A percentile compares a stretch with the other conserved stretches of the same genome.
phyloP scores from a whole-genome alignment of 2,888 invertebrate species.

The Schizaphis graminum region DNA sequence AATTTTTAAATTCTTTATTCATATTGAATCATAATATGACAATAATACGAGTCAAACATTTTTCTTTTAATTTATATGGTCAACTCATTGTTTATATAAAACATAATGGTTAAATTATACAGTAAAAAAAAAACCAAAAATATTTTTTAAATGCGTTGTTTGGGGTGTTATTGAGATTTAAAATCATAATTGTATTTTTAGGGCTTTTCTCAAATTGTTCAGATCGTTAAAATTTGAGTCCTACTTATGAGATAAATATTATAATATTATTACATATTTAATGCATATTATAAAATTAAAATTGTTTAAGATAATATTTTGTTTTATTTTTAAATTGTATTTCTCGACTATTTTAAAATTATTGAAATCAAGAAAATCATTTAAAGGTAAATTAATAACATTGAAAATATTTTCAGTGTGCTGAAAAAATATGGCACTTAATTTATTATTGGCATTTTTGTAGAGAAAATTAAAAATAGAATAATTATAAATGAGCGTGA shows the following conservation, averaged over 20 bases:
- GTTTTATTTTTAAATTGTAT: not conserved
- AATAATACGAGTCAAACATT: not conserved
- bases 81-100: not conserved
- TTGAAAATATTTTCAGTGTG: not conserved
- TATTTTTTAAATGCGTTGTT: not conserved
- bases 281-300: not conserved
- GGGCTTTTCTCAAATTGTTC: not conserved
- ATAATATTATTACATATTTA: not conserved
- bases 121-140: not conserved
- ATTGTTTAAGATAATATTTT: not conserved
- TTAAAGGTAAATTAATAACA: not conserved
- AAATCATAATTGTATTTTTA: not conserved
- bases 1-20: not conserved
- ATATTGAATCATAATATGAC: not conserved
- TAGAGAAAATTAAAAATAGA: not conserved
- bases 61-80: not conserved
- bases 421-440: not conserved
- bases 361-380: not conserved
- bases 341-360: not conserved
- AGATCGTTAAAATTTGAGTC: not conserved
- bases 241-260: not conserved
- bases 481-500: not conserved
- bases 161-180: not conserved
- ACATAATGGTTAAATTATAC: not conserved
- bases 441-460: not conserved